Conservation (phyloP, 2,113 vertebrate species). For the Trichechus manatus region DNA sequence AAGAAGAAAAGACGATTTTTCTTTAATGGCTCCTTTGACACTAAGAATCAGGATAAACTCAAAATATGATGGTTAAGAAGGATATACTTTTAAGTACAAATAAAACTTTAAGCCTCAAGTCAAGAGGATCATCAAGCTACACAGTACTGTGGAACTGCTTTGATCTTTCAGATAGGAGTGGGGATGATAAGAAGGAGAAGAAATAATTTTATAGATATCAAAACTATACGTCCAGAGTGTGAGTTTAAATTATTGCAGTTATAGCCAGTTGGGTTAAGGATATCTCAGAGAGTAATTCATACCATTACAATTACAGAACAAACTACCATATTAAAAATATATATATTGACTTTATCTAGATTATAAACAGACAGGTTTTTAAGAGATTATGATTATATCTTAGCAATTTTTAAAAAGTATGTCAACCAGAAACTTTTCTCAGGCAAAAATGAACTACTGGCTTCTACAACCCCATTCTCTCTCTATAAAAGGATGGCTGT, state of each 20-base stretch:
- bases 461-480: background rate
- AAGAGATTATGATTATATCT: conserved; percentile 38
- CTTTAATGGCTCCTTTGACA: conserved; percentile 7
- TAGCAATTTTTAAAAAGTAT: background rate
- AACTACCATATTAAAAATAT: conserved; percentile 28
- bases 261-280: conserved; percentile 45
- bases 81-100: conserved; percentile 59
- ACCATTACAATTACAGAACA: conserved; percentile 52
- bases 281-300: conserved; percentile 59
- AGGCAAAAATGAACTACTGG: conserved; percentile 37
- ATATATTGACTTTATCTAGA: conserved; percentile 27
- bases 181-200: conserved; percentile 4
- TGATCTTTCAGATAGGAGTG: conserved; percentile 43
- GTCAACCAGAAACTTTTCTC: background rate
- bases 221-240: conserved; percentile 17
- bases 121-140: conserved; percentile 68
- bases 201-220: conserved; percentile 44
- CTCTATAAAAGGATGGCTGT: background rate
- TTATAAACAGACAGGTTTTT: conserved; percentile 60
- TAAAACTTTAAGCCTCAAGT: conserved; percentile 66
- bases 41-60: conserved; percentile 67
- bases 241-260: conserved; percentile 55
- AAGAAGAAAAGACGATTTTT: conserved; percentile 66
- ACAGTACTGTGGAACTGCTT: conserved; percentile 23
- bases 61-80: conserved; percentile 63